These are phyloP conservation scores for Alectoris magna DNA, from an alignment of 2,797 vertebrate genomes.

Conservation along the genomic window DNA sequence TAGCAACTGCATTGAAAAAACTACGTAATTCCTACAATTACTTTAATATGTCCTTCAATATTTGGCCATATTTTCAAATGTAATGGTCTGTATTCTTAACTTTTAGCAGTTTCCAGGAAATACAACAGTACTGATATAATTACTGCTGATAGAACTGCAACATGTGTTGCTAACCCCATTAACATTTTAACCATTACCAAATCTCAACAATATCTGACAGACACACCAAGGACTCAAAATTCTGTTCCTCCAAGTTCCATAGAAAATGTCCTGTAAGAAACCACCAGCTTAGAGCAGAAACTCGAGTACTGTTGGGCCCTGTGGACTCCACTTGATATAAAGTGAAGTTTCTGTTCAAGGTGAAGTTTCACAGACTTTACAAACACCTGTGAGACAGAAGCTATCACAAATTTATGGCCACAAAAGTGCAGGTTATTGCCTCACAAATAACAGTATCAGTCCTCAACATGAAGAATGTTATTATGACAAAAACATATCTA, in stretches of 20 bases:
- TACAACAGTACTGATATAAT: background rate
- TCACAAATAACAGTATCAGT: background rate
- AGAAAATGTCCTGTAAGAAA: background rate
- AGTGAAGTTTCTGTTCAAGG: background rate
- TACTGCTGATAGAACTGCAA: rapidly evolving
- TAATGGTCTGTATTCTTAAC: background rate
- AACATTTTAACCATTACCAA: background rate
- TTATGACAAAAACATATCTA: background rate
- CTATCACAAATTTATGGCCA: background rate
- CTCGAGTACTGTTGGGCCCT: background rate
- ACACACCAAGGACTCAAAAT: background rate
- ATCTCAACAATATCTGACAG: background rate
- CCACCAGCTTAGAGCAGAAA: background rate
- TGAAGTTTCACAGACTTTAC: background rate
- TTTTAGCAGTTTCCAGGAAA: background rate
- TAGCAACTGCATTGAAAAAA: background rate
- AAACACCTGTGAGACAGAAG: background rate
- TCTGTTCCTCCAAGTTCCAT: background rate
- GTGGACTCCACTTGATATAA: background rate
- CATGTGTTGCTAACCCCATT: background rate
- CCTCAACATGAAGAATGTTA: background rate
- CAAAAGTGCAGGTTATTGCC: background rate
- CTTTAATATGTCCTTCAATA: rapidly evolving
- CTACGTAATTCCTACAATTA: background rate
- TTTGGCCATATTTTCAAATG: background rate